Percentiles rank a stretch among this genome's conserved stretches.
These are phyloP conservation scores for Gymnogyps californianus DNA, from an alignment of 2,113 vertebrate species.

Conservation along the genomic window DNA sequence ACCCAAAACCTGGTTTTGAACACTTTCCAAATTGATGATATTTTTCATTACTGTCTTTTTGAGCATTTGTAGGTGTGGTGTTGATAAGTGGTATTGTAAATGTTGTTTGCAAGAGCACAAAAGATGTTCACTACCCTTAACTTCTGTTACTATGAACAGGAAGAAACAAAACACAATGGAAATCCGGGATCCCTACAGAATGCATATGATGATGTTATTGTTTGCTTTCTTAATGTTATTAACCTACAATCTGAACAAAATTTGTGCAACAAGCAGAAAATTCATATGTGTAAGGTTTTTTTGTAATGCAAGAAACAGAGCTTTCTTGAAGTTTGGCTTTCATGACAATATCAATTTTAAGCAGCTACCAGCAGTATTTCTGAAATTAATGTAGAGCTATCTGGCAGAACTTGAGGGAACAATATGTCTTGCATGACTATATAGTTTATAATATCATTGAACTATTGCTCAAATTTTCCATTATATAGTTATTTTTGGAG, in stretches of 20 bases:
- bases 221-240: background rate
- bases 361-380: background rate
- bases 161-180: background rate
- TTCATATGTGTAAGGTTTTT: background rate
- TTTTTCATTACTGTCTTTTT: background rate
- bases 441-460: background rate
- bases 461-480: background rate
- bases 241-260: background rate
- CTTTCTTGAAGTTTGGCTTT: background rate
- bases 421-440: background rate
- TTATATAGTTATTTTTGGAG: background rate
- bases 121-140: background rate
- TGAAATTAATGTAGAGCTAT: background rate
- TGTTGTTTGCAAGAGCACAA: background rate
- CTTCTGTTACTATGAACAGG: background rate
- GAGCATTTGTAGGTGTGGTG: background rate
- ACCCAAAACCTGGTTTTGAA: background rate
- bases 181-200: background rate
- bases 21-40: background rate
- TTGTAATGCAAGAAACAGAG: background rate
- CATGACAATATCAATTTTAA: background rate
- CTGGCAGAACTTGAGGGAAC: background rate
- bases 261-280: background rate
- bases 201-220: background rate
- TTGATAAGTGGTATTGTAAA: background rate